Base-by-base conservation (phyloP, 2,113 vertebrate genomes). In the Pterocles burchelli region DNA sequence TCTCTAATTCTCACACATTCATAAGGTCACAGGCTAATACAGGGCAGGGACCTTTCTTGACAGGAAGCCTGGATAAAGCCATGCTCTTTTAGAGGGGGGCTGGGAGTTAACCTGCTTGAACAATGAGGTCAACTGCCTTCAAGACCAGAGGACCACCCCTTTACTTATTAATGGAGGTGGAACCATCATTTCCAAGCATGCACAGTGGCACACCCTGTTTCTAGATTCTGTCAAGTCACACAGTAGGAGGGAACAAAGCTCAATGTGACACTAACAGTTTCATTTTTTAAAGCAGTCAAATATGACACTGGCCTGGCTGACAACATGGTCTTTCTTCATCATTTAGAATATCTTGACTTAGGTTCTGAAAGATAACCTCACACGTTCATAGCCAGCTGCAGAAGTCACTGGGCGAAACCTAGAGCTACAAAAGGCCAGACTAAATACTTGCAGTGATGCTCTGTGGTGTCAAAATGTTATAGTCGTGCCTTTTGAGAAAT, bases 41-140 rank as follows among this genome's bases (percentile, higher is more conserved):
- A 91, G 80, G 75, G 43, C 55, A 84, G 59, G 92, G 91, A 95
- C 80, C 80, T 89, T 90, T 90, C 93, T 81, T 45, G 41, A 62
- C 62, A 96, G 87, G 91, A 96, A 96, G 91, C 87, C 51, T 77
- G 77, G 52, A 87, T 54, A 77, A 2, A 83, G 55, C 48, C 80
- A 77, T 36, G 22, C 17, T 84, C 63, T 83, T 57, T 49, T 48
- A 9, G 22, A 8, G 7, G 38, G 13, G 43, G 45, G 18, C 28
- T 81, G 90, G 70, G 66, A 89, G 33, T 86, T 86, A 92, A 94
- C 83, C 58, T 92, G 76, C 90, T 76, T 73, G 87, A 95, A 94
- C 91, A 95, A 95, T 74, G 87, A 91, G 59, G 51, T 93, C 84
- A 91, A 51, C 73, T 59, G 51, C 43, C 3, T 78, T 81, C 48